Conservation (phyloP, 2,888 invertebrate genomes). For the Bellardia bayeri region DNA sequence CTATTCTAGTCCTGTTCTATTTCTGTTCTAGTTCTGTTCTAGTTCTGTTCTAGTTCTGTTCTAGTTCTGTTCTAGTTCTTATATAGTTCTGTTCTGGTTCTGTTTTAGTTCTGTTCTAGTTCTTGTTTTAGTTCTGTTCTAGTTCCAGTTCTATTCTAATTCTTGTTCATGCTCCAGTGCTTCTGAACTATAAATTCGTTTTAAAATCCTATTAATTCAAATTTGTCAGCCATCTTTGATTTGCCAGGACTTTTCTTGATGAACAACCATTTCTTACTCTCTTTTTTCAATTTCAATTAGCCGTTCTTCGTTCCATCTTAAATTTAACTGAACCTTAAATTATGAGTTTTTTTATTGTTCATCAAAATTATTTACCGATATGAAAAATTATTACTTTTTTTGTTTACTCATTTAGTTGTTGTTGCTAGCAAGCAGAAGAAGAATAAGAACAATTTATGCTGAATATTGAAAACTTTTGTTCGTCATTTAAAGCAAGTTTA, state of each 20-base stretch:
- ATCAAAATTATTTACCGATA: conserved; percentile 59
- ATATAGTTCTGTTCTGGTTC: no score
- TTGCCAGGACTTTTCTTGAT: background rate
- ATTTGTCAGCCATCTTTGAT: background rate
- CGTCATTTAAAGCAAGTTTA: conserved; percentile 75
- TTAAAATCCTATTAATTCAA: background rate
- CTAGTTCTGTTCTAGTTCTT: no score
- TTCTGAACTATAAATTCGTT: background rate
- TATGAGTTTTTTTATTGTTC: conserved; percentile 44
- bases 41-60: no score
- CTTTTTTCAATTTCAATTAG: conserved; percentile 4
- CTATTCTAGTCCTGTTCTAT: no score
- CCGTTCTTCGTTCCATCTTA: conserved; percentile 17
- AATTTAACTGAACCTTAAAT: conserved; percentile 44
- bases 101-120: no score
- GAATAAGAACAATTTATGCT: conserved; percentile 72
- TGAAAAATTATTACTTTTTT: conserved; percentile 59
- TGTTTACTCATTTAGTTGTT: conserved; percentile 44
- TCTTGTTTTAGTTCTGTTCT: no score
- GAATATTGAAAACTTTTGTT: conserved; percentile 70
- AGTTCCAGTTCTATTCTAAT: no score
- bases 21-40: no score
- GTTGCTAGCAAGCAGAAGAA: background rate
- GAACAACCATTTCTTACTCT: background rate
- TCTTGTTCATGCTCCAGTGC: no score